Evolutionary conservation across 2,113 vertebrate species (phyloP), one percentile per base, ranked within the genome.

Genomic region (Gymnobelideus leadbeateri): DNA sequence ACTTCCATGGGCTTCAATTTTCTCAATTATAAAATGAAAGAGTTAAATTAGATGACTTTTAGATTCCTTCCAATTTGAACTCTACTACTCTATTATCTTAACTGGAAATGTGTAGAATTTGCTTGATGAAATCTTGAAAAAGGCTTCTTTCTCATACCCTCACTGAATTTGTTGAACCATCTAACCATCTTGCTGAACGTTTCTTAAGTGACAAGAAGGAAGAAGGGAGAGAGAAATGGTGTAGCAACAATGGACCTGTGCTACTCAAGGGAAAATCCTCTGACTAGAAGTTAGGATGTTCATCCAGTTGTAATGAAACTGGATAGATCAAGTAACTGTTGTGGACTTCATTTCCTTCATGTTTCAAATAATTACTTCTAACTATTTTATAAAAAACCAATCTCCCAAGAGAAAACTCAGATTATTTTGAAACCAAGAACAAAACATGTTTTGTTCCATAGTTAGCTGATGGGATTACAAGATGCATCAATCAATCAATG

Each of bases 61-160:
- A 68, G 61, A 37, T 68, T 37, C 31, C 14, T 68, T 68, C 57
- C 2, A 31, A 4, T 11, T 68, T 12, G 11, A 68, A 68, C 10
- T 37, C 57, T 68, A 37, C 37, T 68, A 14, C 37, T 68, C 31
- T 68, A 68, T 95, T 51, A 50, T 77, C 46, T 95, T 94, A 43
- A 55, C 61, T 94, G 95, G 61, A 54, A 97, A 93, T 90, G n/a
- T 47, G 51, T 19, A 93, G 90, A 91, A 92, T 93, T 94, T 11
- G 57, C 9, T 55, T 90, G 23, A 91, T 4, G 43, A 5, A 90
- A 91, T 54, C 51, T 91, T 90, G 94, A 89, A 8, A 49, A 5
- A 53, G 11, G 8, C 51, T 95, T 1, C 4, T 53, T 96, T 92
- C 4, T 89, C 43, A 68, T n/a, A n/a, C 11, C 7, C 0, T 94